Conservation (phyloP, 2,797 vertebrate genomes). For the Alectoris magna region DNA sequence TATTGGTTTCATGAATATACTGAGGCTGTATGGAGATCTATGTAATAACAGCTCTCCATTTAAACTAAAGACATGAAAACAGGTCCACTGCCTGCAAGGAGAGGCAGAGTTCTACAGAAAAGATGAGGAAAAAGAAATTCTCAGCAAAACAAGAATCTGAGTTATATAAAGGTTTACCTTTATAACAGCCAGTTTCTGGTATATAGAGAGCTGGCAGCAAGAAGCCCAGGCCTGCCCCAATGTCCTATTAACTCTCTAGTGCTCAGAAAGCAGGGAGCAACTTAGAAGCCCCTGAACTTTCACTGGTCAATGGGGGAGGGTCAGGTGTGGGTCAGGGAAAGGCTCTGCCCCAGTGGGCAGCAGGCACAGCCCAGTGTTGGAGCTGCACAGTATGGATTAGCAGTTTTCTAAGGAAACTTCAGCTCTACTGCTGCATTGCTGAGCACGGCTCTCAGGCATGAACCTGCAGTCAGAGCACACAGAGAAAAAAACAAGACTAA, state of each 20-base stretch:
- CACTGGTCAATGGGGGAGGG: accelerated
- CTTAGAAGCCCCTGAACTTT: neutral
- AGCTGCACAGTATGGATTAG: neutral
- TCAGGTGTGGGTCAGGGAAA: neutral
- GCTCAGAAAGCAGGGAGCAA: neutral
- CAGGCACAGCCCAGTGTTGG: neutral
- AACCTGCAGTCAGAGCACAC: accelerated
- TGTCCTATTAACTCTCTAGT: neutral
- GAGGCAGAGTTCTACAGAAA: neutral
- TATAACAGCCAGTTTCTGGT: neutral
- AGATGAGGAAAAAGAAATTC: neutral
- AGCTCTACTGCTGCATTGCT: neutral
- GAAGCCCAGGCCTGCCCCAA: neutral
- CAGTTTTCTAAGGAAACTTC: neutral
- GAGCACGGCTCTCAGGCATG: neutral
- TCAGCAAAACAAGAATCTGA: neutral
- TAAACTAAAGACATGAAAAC: neutral
- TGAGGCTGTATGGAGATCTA: neutral
- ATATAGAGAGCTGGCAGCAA: neutral
- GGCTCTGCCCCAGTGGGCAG: neutral
- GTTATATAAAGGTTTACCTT: neutral
- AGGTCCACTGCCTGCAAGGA: neutral
- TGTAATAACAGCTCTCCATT: neutral
- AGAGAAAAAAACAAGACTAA: neutral
- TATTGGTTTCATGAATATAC: neutral